A percentile compares a stretch with the other conserved stretches of the same genome.
Conservation (phyloP, 2,797 vertebrate genomes). For the Gallinago solitaria region DNA sequence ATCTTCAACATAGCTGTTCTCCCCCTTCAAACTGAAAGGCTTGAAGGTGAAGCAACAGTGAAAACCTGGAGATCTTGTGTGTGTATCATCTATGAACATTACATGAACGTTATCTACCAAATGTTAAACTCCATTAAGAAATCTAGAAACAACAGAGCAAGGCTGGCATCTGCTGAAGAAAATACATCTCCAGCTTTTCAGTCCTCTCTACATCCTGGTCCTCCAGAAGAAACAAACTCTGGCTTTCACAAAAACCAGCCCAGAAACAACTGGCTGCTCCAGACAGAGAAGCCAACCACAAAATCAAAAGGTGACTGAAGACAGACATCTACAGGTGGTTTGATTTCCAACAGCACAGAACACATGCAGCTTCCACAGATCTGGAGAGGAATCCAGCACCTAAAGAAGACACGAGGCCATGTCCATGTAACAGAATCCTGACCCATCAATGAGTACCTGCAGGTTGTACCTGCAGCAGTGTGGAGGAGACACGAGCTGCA, state of each 20-base stretch:
- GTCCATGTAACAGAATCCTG: neutral
- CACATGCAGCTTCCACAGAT: neutral
- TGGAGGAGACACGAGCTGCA: neutral
- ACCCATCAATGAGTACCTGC: fast-evolving
- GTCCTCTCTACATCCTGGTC: neutral
- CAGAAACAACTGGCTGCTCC: neutral
- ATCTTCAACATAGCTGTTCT: neutral
- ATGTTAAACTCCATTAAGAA: neutral
- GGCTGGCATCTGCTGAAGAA: neutral
- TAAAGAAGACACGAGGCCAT: neutral
- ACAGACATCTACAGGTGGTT: constrained; percentile 54
- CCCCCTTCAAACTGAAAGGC: neutral
- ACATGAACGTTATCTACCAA: neutral
- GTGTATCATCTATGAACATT: neutral
- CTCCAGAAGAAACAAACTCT: neutral
- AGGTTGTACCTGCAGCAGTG: neutral
- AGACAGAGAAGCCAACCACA: neutral
- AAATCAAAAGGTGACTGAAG: constrained; percentile 11
- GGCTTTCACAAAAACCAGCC: neutral
- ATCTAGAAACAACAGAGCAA: neutral
- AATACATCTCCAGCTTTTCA: neutral
- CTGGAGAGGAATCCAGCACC: neutral
- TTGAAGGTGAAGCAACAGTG: neutral
- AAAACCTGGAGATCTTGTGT: neutral
- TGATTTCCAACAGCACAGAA: neutral